Evolutionary conservation across 2,113 vertebrate genomes (phyloP).

Genomic region (Phodopus roborovskii): DNA sequence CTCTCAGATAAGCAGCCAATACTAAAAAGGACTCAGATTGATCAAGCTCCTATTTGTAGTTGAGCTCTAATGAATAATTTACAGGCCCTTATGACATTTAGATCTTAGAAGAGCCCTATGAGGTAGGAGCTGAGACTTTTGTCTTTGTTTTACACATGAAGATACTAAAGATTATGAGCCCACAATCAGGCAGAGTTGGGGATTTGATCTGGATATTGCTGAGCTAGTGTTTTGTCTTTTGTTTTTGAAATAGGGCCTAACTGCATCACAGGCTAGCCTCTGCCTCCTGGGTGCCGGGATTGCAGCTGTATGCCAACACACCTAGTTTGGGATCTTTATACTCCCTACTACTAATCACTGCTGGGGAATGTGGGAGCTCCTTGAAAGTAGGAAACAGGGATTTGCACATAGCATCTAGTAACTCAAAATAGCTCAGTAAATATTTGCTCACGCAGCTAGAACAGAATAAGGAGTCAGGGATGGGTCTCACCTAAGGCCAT

Average conservation of each 20-base stretch:
- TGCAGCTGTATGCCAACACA: background rate
- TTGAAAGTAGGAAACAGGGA: background rate
- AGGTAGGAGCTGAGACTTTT: background rate
- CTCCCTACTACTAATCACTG: too few species aligned
- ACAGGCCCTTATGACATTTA: background rate
- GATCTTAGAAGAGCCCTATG: background rate
- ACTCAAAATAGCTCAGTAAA: background rate
- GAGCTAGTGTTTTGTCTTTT: background rate
- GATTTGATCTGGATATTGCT: background rate
- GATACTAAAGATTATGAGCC: background rate
- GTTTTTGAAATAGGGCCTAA: background rate
- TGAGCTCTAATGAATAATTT: background rate
- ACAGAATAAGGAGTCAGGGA: too few species aligned
- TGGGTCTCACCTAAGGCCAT: background rate
- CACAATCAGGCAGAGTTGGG: background rate
- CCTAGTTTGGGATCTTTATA: too few species aligned
- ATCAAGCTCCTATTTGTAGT: background rate
- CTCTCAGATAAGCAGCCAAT: background rate
- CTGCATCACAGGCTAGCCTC: background rate
- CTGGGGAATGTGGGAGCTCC: background rate
- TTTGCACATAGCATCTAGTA: background rate
- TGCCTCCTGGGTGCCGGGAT: background rate
- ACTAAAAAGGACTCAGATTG: background rate
- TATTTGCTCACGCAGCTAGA: background rate
- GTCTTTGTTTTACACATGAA: background rate